These are phyloP conservation scores for Siphlonurus alternatus DNA, from an alignment of 2,888 invertebrate species.

Conservation along the genomic window DNA sequence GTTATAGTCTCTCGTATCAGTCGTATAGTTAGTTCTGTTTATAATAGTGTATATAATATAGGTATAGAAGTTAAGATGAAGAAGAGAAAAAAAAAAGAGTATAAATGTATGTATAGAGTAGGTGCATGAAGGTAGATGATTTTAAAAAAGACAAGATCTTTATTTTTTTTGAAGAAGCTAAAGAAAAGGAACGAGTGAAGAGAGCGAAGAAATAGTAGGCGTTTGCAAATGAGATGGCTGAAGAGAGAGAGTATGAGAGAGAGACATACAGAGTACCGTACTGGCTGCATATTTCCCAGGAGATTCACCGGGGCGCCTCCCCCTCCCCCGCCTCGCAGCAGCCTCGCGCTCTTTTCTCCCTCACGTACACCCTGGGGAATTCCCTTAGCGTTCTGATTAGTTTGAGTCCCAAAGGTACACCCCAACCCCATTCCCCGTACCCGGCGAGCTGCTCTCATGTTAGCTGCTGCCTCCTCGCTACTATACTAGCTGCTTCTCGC, in stretches of 20 bases:
- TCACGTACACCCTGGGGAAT: slow-evolving; percentile 4
- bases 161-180: neutral
- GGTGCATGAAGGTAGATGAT: neutral
- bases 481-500: neutral
- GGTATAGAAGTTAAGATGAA: no score
- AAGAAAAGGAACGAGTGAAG: neutral
- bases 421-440: neutral
- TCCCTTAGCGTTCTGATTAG: slow-evolving; percentile 3
- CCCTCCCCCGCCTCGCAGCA: neutral
- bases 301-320: neutral
- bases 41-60: no score
- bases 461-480: neutral
- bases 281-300: slow-evolving; percentile 3
- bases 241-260: slow-evolving; percentile 1
- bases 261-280: neutral
- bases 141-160: neutral
- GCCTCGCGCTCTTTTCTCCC: slow-evolving; percentile 4
- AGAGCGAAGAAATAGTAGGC: neutral
- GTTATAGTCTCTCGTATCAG: no score
- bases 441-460: neutral
- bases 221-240: slow-evolving; percentile 3
- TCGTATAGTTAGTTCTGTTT: no score
- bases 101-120: neutral
- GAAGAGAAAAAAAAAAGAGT: no score
- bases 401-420: slow-evolving; percentile 1